phyloP scores from a whole-genome alignment of 92 coral and sea anemone genomes.

The Epizoanthus stellaris region DNA sequence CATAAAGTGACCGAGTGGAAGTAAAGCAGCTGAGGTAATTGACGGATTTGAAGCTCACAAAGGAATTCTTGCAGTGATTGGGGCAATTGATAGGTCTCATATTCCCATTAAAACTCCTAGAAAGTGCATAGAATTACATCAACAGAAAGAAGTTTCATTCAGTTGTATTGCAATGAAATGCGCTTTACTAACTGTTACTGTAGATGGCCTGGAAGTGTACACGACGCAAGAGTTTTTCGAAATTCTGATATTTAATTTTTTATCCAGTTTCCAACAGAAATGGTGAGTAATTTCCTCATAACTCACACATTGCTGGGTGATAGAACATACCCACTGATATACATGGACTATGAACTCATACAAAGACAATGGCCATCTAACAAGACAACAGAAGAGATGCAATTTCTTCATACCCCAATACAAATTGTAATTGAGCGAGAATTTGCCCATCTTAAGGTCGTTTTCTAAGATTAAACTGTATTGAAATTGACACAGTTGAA shows the following conservation, averaged over 20 bases:
- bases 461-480: not conserved
- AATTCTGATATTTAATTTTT: slow-evolving; percentile 39
- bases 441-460: slow-evolving; percentile 23
- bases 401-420: slow-evolving; percentile 23
- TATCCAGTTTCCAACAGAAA: too few relatives aligned
- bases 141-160: slow-evolving; percentile 58
- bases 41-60: slow-evolving; percentile 14
- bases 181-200: too few relatives aligned
- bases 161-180: slow-evolving; percentile 32
- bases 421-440: slow-evolving; percentile 34
- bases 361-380: slow-evolving; percentile 46
- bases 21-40: not conserved
- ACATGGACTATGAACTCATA: slow-evolving; percentile 48
- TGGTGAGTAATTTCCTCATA: not conserved
- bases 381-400: slow-evolving; percentile 34
- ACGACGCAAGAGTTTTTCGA: slow-evolving; percentile 47
- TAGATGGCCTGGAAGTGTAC: slow-evolving; percentile 59
- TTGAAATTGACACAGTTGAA: not conserved
- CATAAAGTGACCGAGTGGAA: slow-evolving; percentile 8
- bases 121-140: slow-evolving; percentile 49
- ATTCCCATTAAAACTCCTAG: slow-evolving; percentile 38
- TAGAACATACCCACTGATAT: slow-evolving; percentile 28
- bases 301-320: slow-evolving; percentile 15
- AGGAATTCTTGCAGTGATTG: slow-evolving; percentile 35
- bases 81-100: slow-evolving; percentile 58